Conservation (phyloP, 2,797 vertebrate species). For the Benthosema pterotum region DNA sequence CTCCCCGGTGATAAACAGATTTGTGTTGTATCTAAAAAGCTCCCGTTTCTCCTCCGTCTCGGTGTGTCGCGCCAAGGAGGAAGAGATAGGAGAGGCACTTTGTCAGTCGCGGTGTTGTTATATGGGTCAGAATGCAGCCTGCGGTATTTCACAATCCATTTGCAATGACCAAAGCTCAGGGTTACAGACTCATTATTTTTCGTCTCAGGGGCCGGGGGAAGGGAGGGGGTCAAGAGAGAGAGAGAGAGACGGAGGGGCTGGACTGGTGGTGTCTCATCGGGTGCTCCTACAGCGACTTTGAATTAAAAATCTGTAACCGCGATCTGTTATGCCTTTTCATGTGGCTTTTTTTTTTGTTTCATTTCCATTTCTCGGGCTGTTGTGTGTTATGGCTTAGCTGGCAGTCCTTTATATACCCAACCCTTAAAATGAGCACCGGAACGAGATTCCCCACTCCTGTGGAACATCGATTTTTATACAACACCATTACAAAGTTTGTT, state of each 20-base stretch:
- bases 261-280: slow-evolving; percentile 21
- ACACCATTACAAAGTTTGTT: too few relatives aligned
- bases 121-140: slow-evolving; percentile 33
- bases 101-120: slow-evolving; percentile 36
- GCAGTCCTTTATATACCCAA: slow-evolving; percentile 9
- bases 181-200: slow-evolving; percentile 52
- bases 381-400: slow-evolving; percentile 21
- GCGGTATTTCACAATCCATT: slow-evolving; percentile 39
- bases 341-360: slow-evolving; percentile 18
- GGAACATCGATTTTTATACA: background rate
- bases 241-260: background rate
- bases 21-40: too few relatives aligned
- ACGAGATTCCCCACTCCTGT: slow-evolving; percentile 1
- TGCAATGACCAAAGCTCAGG: slow-evolving; percentile 38
- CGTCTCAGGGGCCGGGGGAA: slow-evolving; percentile 33
- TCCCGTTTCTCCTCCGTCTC: too few relatives aligned
- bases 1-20: too few relatives aligned
- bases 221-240: background rate
- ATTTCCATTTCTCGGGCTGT: slow-evolving; percentile 31
- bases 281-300: slow-evolving; percentile 23
- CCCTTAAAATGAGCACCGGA: slow-evolving; percentile 18
- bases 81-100: slow-evolving; percentile 8
- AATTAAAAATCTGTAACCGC: background rate
- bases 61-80: background rate
- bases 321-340: slow-evolving; percentile 4